Conservation (phyloP, 1,140 invertebrate genomes). For the Macrobrachium nipponense region DNA sequence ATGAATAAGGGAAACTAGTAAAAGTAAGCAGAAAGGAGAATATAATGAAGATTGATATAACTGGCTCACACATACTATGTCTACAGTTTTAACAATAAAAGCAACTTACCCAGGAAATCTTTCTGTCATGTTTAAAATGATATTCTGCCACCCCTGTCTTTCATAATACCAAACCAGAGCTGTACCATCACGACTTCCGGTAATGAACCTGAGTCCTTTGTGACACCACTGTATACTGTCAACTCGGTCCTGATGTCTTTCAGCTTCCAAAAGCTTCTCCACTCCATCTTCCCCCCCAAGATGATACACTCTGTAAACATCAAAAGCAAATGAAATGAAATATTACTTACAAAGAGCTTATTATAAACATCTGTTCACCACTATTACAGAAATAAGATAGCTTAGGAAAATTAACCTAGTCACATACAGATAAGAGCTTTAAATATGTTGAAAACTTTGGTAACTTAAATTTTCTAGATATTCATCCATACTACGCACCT, state of each 20-base stretch:
- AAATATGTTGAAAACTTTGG: no score
- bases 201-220: constrained; percentile 85
- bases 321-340: not conserved
- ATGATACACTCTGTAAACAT: constrained; percentile 77
- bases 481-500: no score
- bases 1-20: no score
- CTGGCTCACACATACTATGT: no score
- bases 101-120: constrained; percentile 55
- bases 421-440: no score
- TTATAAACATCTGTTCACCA: no score
- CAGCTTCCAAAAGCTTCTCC: constrained; percentile 82
- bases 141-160: constrained; percentile 87
- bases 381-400: no score
- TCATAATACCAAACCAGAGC: constrained; percentile 94
- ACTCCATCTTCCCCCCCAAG: constrained; percentile 82
- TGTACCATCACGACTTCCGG: constrained; percentile 96
- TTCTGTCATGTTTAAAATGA: constrained; percentile 79
- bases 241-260: constrained; percentile 92
- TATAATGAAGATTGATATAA: no score
- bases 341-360: not conserved
- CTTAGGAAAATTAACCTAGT: no score
- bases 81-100: not conserved
- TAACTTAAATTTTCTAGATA: no score
- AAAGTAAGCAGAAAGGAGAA: no score
- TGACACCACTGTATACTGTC: constrained; percentile 97